Evolutionary conservation across 2,888 invertebrate species (phyloP).

Genomic region (Aporophyla nigra): DNA sequence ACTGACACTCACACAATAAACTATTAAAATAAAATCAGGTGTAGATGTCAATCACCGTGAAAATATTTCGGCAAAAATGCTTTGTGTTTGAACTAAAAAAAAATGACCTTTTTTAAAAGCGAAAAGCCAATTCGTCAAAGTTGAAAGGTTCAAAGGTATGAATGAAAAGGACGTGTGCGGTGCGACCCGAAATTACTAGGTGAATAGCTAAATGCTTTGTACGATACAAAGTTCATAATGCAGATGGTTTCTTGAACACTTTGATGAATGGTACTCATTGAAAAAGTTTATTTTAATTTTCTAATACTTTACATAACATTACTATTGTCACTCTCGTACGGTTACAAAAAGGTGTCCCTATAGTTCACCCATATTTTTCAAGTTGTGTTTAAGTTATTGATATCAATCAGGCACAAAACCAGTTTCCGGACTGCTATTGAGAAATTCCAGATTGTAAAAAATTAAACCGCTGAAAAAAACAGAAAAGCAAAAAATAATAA

Average conservation of each 20-base stretch:
- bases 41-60: conserved; percentile 64
- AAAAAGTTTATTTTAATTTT: not conserved
- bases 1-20: conserved; percentile 44
- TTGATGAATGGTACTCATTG: not conserved
- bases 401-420: too few relatives aligned
- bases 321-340: too few relatives aligned
- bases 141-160: conserved; percentile 49
- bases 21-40: conserved; percentile 55
- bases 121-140: conserved; percentile 63
- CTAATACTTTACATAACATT: too few relatives aligned
- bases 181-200: conserved; percentile 17
- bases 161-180: conserved; percentile 19
- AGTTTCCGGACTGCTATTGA: too few relatives aligned
- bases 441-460: too few relatives aligned
- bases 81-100: conserved; percentile 59
- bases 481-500: too few relatives aligned
- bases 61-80: conserved; percentile 62
- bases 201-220: not conserved
- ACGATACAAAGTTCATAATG: not conserved
- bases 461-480: too few relatives aligned
- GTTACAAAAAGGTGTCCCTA: too few relatives aligned
- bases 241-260: not conserved
- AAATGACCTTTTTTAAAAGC: conserved; percentile 43
- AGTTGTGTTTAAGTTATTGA: too few relatives aligned
- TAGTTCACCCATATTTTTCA: too few relatives aligned